A percentile compares a stretch with the other conserved stretches of the same genome.
Evolutionary conservation across 2,888 invertebrate species (phyloP).

Genomic region (Himalopsyche anomala): DNA sequence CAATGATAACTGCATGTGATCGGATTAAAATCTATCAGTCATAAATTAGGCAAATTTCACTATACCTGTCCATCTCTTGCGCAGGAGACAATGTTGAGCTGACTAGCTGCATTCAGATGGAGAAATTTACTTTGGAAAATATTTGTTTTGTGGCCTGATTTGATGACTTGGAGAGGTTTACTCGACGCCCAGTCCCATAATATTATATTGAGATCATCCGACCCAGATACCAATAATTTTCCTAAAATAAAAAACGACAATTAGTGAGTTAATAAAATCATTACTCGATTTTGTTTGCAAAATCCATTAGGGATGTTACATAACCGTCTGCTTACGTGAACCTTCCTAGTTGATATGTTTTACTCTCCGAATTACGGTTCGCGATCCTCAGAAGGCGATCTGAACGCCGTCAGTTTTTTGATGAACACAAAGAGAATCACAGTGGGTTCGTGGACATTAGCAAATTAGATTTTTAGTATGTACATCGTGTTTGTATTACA

Average conservation of each 20-base stretch:
- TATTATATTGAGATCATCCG: slow-evolving; percentile 91
- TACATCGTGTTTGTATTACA: no score
- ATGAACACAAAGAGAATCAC: no score
- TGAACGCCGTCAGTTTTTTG: no score
- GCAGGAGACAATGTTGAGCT: slow-evolving; percentile 90
- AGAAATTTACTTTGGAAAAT: slow-evolving; percentile 95
- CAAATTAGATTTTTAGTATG: no score
- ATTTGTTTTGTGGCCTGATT: slow-evolving; percentile 90
- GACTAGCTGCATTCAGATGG: slow-evolving; percentile 82
- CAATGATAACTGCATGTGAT: no score
- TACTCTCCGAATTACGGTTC: no score
- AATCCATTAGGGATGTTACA: no score
- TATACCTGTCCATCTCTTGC: slow-evolving; percentile 92
- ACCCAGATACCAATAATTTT: slow-evolving; percentile 89
- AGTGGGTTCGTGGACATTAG: no score
- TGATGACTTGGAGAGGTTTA: slow-evolving; percentile 80
- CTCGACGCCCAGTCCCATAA: slow-evolving; percentile 94
- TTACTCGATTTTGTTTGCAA: neutral
- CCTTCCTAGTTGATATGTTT: no score
- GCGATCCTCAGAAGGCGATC: no score
- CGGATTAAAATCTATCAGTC: no score
- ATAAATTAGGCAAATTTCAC: slow-evolving; percentile 61
- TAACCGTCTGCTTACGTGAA: no score
- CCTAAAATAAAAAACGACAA: slow-evolving; percentile 70
- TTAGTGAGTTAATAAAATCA: neutral